Evolutionary conservation across 2,888 invertebrate genomes (phyloP), one percentile per base, ranked within the genome.

Genomic region (Meganola albula): DNA sequence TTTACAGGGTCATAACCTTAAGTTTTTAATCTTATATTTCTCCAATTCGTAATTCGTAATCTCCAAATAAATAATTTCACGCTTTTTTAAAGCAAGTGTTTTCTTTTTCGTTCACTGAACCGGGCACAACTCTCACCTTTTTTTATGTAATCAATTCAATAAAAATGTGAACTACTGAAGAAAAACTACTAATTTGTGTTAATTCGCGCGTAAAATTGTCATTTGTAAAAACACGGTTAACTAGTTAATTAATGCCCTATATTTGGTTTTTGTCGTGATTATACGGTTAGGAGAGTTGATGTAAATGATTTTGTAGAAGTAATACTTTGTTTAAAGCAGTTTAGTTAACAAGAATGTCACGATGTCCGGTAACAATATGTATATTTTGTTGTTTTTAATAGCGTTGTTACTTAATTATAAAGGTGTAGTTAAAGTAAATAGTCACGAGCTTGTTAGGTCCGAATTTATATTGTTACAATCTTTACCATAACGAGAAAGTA

Each of bases 201-300:
- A 62, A 72, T 42, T 63, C 66, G 59, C 70, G 64, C 84, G 76
- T 79, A 71, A 76, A 82, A 83, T 80, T 79, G 73, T 60, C 44
- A 43, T 34, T 36, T 37, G 48, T 56, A 74, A 78, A 76, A 78
- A 78, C 45, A 46, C 36, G 31, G 54, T 58, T 52, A 46, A 50
- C 43, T 58, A 49, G 38, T 57, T 66, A 68, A 72, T 74, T 67
- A 71, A 56, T 63, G 60, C 55, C 58, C 62, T 58, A 62, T 58
- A 61, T 67, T 60, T 56, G 37, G 26, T 58, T 52, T 51, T 50
- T 53, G 32, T 52, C 43, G 48, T 52, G 45, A 34, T 29, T 27
- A 30, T 36, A 38, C 38, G 24, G 37, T 58, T 42, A 50, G 25
- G 12, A 31, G 24, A 34, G 12, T 27, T 23, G 33, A 27, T 36